Evolutionary conservation across 2,797 vertebrate genomes (phyloP), one percentile per base, ranked within the genome.

Genomic region (Fundulus diaphanus): DNA sequence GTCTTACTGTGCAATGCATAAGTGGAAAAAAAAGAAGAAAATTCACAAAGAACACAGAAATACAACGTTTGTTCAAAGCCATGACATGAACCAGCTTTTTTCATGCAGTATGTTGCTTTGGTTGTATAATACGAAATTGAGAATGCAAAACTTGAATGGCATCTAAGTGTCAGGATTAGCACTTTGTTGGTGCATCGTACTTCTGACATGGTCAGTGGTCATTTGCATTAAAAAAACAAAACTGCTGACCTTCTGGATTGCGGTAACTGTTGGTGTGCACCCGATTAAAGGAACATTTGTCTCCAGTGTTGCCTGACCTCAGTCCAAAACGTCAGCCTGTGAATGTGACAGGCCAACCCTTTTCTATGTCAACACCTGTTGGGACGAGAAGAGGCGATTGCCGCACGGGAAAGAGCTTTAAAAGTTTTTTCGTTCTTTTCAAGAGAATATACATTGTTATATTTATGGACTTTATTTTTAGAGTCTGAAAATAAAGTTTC

Each of bases 401-500:
- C 75, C 87, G 69, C 84, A 22, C 48, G 65, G 80, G 73, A 77
- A 90, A 85, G 77, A 81, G 87, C 84, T 93, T 93, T 90, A 90
- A 86, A 80, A 65, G 0, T 2, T 49, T 82, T 74, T 66, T 48
- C 54, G n/a, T 57, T 79, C 56, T 82, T 83, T 85, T 67, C 70
- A 69, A 85, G 72, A 85, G 27, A 85, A 72, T 70, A 80, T 74
- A 89, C 35, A 78, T 86, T 91, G 52, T 88, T 91, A 84, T 91
- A 92, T 93, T 90, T 85, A 86, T 87, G 85, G 42, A 80, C 83
- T 89, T 88, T 84, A 85, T 88, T 93, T 89, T 85, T 84, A 76
- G 82, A 90, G 22, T 85, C 18, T 76, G 68, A 82, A 82, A 92
- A 92, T 92, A 94, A 93, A 92, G 74, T 81, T 85, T 86, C 51